Evolutionary conservation across 2,113 vertebrate species (phyloP).

Genomic region (Caloenas nicobarica): DNA sequence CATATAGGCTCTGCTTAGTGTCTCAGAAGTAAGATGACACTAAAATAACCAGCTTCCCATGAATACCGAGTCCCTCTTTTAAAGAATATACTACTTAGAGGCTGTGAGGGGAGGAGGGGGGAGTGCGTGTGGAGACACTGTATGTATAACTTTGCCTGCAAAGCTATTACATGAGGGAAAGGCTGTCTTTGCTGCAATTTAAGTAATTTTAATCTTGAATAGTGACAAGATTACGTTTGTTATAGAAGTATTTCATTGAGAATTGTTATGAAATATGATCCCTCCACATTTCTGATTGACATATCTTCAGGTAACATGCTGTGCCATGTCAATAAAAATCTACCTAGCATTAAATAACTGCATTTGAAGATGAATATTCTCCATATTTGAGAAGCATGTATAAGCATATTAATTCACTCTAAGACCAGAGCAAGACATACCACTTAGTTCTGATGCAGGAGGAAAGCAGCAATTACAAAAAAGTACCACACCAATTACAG

Average conservation of each 20-base stretch:
- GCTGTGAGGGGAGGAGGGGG: neutral
- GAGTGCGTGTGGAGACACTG: neutral
- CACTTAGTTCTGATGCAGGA: neutral
- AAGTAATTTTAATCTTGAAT: constrained; percentile 5
- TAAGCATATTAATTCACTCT: constrained; percentile 34
- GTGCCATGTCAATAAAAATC: constrained; percentile 45
- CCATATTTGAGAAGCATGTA: neutral
- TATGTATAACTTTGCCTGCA: neutral
- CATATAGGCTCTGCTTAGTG: constrained; percentile 66
- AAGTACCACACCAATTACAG: constrained; percentile 12
- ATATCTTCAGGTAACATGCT: neutral
- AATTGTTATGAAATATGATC: constrained; percentile 12
- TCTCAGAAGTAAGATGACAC: constrained; percentile 67
- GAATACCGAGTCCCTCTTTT: constrained; percentile 39
- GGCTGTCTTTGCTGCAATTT: neutral
- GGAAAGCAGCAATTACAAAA: constrained; percentile 33
- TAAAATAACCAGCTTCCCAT: constrained; percentile 67
- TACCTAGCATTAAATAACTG: constrained; percentile 45
- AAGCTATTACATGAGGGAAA: neutral
- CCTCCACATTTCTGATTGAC: neutral
- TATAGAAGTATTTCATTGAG: neutral
- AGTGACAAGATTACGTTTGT: neutral
- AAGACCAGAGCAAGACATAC: neutral
- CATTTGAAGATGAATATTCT: constrained; percentile 10
- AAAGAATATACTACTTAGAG: neutral